Base-by-base conservation (phyloP, 2,797 vertebrate species). In the Sylvilagus floridanus region DNA sequence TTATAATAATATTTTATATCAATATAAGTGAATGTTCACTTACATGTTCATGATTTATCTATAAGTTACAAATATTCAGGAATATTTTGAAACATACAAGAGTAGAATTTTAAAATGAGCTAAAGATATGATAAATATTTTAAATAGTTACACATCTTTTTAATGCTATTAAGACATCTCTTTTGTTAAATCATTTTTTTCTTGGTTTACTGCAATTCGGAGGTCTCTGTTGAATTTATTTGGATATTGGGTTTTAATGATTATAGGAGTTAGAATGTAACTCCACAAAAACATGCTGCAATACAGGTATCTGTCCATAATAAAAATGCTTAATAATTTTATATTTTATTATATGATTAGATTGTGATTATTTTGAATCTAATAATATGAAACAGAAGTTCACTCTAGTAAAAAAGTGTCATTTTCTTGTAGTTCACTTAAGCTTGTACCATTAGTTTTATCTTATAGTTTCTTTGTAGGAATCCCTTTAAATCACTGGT, bases 271-370 rank as follows among this genome's bases (percentile, higher is more conserved):
- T 79, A 65, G 92, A 92, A 95, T 79, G 52, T 63, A 65, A 72
- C 26, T 11, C 10, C 32, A 47, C 8, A 73, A 88, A 85, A 79
- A 65, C 1, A 14, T 57, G 28, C 52, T 79, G 3, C 75, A 37
- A 17, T 95, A 42, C 66, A 11, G 42, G 57, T 21, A 71, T 87
- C 11, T 14, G 19, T 86, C 13, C 28, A 54, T 79, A 66, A 57
- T 81, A 85, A 22, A 95, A 79, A 79, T 78, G 13, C 65, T 94
- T 76, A 95, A 89, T 50, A 84, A 72, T 73, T 95, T 85, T 78
- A 4, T 4, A 50, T 47, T 88, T 84, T 52, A 60, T 68, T 90
- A 77, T 52, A 22, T 60, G 32, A 85, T 10, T 68, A 65, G n/a
- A 63, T 16, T 73, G 24, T 73, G 32, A 88, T 62, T 66, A 9